Evolutionary conservation across 2,113 vertebrate species (phyloP), one percentile per base, ranked within the genome.

Genomic region (Laterallus jamaicensis): DNA sequence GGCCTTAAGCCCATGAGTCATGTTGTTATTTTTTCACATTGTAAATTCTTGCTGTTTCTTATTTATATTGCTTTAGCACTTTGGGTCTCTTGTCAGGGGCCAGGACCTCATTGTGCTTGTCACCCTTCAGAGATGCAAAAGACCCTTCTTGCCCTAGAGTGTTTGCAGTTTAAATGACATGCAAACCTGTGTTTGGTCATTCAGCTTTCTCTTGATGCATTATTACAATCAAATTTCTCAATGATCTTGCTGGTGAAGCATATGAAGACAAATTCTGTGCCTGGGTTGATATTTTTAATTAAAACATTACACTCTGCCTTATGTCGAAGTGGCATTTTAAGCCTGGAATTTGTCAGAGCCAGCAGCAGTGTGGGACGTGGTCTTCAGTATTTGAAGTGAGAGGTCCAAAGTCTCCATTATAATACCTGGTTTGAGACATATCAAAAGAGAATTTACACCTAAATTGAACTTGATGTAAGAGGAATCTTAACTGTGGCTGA

Each of bases 11-110:
- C 91, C 67, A 5, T 39, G 59, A 93, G 91, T 86, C 88, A 63
- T 85, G 78, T 86, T 94, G 95, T 93, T 96, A 91, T 96, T 96
- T 97, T 96, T 96, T 84, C 95, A 96, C 88, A 91, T 96, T 96
- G 88, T 96, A 96, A 95, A 96, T 96, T 96, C 88, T 96, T 95
- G 84, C 94, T 94, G 58, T 95, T 96, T 71, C 54, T 86, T 96
- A 92, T 90, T 95, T 93, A 81, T 94, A 87, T 91, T 95, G n/a
- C 77, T 92, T 93, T 96, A 92, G 55, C 81, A 82, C 80, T 91
- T 88, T 63, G 82, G 67, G 81, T 74, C 67, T n/a, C 74, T 94
- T 92, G 44, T 81, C n/a, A 28, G 77, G 77, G 91, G 77, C 66
- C 22, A 73, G 54, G 24, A 91, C 64, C 82, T 49, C 56, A 31